Conservation (phyloP, 2,113 vertebrate species). For the Cavia aperea region DNA sequence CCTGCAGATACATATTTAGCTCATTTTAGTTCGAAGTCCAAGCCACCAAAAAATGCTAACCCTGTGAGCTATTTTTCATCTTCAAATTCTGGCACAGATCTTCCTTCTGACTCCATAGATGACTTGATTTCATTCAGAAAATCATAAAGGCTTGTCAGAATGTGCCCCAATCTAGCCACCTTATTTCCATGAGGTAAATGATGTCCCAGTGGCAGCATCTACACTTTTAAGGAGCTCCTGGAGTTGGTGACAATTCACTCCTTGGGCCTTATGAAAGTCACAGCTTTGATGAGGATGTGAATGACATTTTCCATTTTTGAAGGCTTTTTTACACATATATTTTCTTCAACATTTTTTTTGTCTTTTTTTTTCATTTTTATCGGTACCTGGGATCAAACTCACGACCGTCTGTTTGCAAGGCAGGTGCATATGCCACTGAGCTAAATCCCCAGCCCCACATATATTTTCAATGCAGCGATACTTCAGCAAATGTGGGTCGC, state of each 20-base stretch:
- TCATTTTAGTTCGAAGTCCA: not conserved
- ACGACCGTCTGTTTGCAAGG: no score
- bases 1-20: not conserved
- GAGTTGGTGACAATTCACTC: not conserved
- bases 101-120: not conserved
- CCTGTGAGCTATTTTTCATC: not conserved
- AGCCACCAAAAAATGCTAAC: not conserved
- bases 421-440: no score
- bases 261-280: not conserved
- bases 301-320: not conserved
- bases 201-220: not conserved
- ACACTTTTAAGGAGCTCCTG: not conserved
- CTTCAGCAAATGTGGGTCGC: not conserved
- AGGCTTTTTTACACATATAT: not conserved
- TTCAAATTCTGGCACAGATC: not conserved
- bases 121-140: not conserved
- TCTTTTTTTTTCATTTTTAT: no score
- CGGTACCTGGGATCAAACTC: no score
- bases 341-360: not conserved
- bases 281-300: not conserved
- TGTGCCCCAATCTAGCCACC: not conserved
- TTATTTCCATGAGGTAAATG: not conserved
- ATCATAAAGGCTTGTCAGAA: not conserved
- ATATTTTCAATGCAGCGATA: no score
- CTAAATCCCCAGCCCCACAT: no score